Evolutionary conservation across 2,888 invertebrate genomes (phyloP).

Genomic region (Sinotaia quadrata): DNA sequence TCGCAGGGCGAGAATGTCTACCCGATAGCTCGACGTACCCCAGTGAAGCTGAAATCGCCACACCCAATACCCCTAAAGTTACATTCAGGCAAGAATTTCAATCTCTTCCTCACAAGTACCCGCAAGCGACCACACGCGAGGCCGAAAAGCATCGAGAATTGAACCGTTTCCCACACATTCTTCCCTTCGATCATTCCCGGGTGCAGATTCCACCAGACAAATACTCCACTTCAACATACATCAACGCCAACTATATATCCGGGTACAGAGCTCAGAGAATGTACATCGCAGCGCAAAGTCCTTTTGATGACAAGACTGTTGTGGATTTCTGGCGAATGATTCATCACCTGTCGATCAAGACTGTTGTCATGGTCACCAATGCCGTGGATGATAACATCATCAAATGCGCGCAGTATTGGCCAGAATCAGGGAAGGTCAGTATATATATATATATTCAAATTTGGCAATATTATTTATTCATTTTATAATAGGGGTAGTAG

Average conservation of each 20-base stretch:
- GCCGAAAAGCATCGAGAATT: slow-evolving; percentile 49
- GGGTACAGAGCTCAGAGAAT: slow-evolving; percentile 72
- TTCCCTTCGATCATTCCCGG: slow-evolving; percentile 69
- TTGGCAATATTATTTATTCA: too few relatives aligned
- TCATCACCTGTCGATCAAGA: slow-evolving; percentile 71
- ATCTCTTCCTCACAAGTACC: slow-evolving; percentile 56
- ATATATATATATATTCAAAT: too few relatives aligned
- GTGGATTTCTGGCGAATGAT: slow-evolving; percentile 75
- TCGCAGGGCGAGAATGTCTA: slow-evolving; percentile 51
- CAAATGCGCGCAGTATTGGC: slow-evolving; percentile 95
- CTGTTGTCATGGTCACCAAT: slow-evolving; percentile 74
- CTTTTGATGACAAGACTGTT: slow-evolving; percentile 71
- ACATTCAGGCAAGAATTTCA: slow-evolving; percentile 63
- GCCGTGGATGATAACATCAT: slow-evolving; percentile 73
- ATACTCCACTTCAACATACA: slow-evolving; percentile 58
- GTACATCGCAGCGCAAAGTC: slow-evolving; percentile 75
- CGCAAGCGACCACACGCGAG: slow-evolving; percentile 41
- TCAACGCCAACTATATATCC: slow-evolving; percentile 63
- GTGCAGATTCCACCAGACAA: slow-evolving; percentile 55
- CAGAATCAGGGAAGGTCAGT: slow-evolving; percentile 68
- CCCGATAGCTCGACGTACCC: slow-evolving; percentile 32
- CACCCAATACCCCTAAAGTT: slow-evolving; percentile 25
- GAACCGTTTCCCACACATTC: slow-evolving; percentile 67
- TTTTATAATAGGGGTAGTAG: too few relatives aligned
- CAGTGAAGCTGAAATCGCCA: slow-evolving; percentile 20